These are phyloP conservation scores for Elaphurus davidianus DNA, from an alignment of 2,113 vertebrate genomes.

Conservation along the genomic window DNA sequence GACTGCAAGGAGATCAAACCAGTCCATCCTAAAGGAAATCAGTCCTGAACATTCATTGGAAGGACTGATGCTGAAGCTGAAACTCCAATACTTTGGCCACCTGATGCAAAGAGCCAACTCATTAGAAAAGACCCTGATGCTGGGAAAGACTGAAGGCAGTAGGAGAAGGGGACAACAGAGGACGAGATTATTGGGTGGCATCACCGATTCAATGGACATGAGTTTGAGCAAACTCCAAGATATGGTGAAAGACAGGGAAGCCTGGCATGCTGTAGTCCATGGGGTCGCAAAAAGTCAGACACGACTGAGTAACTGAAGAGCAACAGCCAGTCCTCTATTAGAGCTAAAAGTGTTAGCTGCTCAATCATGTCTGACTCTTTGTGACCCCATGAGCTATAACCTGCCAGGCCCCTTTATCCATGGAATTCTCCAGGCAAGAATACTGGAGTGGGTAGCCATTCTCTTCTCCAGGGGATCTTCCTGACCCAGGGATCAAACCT, in stretches of 20 bases:
- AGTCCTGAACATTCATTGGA: neutral
- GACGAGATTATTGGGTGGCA: neutral
- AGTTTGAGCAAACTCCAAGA: neutral
- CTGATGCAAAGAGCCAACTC: neutral
- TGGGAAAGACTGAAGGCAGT: neutral
- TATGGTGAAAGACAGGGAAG: neutral
- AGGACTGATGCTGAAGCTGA: neutral
- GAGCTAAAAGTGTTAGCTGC: neutral
- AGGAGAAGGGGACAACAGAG: neutral
- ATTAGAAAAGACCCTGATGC: neutral
- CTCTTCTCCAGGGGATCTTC: neutral
- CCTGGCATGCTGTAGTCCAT: neutral
- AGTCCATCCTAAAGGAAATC: neutral
- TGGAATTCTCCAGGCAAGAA: neutral
- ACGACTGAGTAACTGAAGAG: neutral
- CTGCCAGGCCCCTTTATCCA: neutral
- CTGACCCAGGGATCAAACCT: neutral
- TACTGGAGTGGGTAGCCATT: neutral
- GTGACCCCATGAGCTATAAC: neutral
- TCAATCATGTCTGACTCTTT: neutral
- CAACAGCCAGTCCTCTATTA: neutral
- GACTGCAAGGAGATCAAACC: neutral
- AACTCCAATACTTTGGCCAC: neutral
- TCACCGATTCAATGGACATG: neutral
- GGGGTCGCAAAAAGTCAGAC: neutral